These are phyloP conservation scores for Scortum barcoo DNA, from an alignment of 2,113 vertebrate species.

Conservation along the genomic window DNA sequence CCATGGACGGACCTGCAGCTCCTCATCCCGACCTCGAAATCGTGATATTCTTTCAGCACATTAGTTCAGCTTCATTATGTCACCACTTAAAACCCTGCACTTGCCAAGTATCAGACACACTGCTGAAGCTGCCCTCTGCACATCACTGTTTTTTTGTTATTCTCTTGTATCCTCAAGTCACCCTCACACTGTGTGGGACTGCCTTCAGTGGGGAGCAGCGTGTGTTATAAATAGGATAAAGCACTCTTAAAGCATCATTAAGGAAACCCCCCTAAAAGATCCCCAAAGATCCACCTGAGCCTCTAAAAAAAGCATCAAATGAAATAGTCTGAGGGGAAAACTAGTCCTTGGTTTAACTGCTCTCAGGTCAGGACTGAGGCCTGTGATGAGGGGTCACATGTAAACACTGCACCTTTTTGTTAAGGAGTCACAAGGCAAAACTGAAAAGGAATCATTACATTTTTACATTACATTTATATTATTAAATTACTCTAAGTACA, in stretches of 20 bases:
- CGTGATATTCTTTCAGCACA: slow-evolving; percentile 18
- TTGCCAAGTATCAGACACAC: slow-evolving; percentile 24
- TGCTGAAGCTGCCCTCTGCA: not conserved
- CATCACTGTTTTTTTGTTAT: not conserved
- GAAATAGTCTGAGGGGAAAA: not conserved
- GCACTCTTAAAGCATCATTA: not conserved
- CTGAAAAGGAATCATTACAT: too few relatives aligned
- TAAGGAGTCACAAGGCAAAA: not conserved
- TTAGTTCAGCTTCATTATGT: slow-evolving; percentile 37
- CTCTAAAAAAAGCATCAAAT: too few relatives aligned
- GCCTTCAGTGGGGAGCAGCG: not conserved
- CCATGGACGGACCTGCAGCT: slow-evolving; percentile 8
- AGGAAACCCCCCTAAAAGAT: not conserved
- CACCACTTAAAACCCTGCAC: slow-evolving; percentile 17
- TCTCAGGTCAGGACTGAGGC: not conserved
- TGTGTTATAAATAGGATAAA: not conserved
- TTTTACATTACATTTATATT: too few relatives aligned
- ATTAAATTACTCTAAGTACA: not conserved
- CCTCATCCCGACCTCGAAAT: slow-evolving; percentile 11
- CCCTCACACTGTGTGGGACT: not conserved
- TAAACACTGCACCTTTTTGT: not conserved
- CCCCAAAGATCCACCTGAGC: not conserved
- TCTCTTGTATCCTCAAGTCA: slow-evolving; percentile 6
- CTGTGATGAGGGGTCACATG: not conserved
- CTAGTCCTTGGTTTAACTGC: not conserved